Base-by-base conservation (phyloP, 2,888 invertebrate genomes). In the Chrysina gloriosa region DNA sequence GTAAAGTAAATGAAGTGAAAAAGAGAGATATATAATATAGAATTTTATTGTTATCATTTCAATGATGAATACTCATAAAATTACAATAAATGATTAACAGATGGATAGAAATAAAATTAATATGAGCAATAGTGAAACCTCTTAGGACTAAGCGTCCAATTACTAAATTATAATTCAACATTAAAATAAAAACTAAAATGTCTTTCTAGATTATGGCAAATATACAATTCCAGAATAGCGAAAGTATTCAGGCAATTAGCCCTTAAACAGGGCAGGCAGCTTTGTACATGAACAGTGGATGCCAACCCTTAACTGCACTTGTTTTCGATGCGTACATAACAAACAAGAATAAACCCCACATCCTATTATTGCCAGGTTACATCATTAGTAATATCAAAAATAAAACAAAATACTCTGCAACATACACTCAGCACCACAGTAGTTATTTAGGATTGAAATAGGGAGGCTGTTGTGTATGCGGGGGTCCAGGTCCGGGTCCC, bases 81-180 rank as follows among this genome's bases (percentile, higher is more conserved):
- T 83, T 82, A 82, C 83, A 83, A 82, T 81, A 82, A 81, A 82
- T 81, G 81, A 82, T 82, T 83, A 83, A 83, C 83, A 83, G 82
- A 82, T 82, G 81, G 82, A 82, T 82, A 82, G 81, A 83, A 83
- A 82, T 82, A 83, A 74, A 77, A 76, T 73, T 77, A 81, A 74
- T 77, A 81, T 82, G 83, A 83, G 83, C 83, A 83, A 83, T 83
- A 82, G 81, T 82, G 82, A 82, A 83, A 82, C 80, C 79, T 82
- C 80, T 80, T 77, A 77, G 78, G 76, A 78, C 78, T 77, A 77
- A 77, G 77, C 77, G 78, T 75, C 75, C 75, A 72, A 75, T 75
- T 76, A 75, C 76, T 70, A 70, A 69, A 68, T 69, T 66, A 72
- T 69, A 75, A 74, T 75, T 74, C 75, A 75, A 74, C 75, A 75